phyloP scores from a whole-genome alignment of 1,140 invertebrate species.

The Drosophila malerkotliana region DNA sequence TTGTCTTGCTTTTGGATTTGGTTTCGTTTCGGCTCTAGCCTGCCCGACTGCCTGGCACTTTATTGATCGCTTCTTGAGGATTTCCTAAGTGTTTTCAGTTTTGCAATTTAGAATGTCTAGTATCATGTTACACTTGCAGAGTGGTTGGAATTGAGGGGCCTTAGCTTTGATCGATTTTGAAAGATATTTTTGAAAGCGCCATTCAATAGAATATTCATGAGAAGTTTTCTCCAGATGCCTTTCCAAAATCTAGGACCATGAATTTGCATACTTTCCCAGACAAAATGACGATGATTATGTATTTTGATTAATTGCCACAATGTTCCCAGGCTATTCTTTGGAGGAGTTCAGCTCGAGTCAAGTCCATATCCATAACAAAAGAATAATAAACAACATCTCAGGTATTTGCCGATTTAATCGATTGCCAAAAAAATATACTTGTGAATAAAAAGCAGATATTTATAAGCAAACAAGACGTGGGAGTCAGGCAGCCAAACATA shows the following conservation, averaged over 20 bases:
- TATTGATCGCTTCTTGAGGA: conserved; percentile 21
- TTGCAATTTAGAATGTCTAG: conserved; percentile 52
- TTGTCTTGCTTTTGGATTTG: conserved; percentile 36
- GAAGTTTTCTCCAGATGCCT: neutral
- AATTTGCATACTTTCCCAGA: conserved; percentile 58
- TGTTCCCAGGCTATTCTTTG: conserved; percentile 68
- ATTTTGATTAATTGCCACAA: conserved; percentile 74
- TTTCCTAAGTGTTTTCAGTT: conserved; percentile 38
- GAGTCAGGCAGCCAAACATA: conserved; percentile 63
- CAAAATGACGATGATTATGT: conserved; percentile 55
- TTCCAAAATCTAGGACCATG: conserved; percentile 22
- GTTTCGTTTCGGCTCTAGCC: conserved; percentile 1
- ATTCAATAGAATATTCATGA: neutral
- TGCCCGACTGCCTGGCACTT: conserved; percentile 5
- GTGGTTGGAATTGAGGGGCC: neutral
- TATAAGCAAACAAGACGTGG: conserved; percentile 67
- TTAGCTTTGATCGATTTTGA: neutral
- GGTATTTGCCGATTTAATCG: conserved; percentile 35
- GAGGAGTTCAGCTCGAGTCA: conserved; percentile 45
- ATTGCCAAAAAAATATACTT: conserved; percentile 67
- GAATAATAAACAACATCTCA: conserved; percentile 62
- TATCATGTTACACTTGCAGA: conserved; percentile 6
- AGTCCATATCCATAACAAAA: conserved; percentile 68
- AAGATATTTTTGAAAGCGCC: neutral
- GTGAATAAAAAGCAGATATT: conserved; percentile 44